phyloP scores from a whole-genome alignment of 1,140 invertebrate species.

The Camponotus vicinus region DNA sequence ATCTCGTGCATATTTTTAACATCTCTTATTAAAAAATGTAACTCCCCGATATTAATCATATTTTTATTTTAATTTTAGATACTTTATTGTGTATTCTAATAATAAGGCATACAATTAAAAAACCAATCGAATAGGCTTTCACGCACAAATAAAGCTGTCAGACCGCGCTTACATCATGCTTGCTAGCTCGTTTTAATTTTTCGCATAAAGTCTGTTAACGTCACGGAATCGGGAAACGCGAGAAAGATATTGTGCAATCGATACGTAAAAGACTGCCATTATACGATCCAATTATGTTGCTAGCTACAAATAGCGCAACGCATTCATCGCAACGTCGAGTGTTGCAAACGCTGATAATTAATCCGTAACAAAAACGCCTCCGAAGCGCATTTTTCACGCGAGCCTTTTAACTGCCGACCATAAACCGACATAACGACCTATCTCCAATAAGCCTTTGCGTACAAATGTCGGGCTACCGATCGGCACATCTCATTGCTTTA shows the following conservation, averaged over 20 bases:
- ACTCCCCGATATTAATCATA: neutral
- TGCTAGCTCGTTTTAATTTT: neutral
- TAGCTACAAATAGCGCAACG: slow-evolving; percentile 29
- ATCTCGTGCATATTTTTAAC: neutral
- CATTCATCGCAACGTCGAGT: neutral
- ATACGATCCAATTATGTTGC: slow-evolving; percentile 1
- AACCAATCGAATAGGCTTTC: neutral
- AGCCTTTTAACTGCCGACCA: slow-evolving; percentile 28
- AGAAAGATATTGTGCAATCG: slow-evolving; percentile 25
- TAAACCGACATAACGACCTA: slow-evolving; percentile 35
- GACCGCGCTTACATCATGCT: neutral
- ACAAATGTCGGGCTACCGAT: slow-evolving; percentile 45
- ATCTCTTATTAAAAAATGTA: neutral
- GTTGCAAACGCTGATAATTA: slow-evolving; percentile 34
- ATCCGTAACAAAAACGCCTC: slow-evolving; percentile 19
- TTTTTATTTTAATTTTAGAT: neutral
- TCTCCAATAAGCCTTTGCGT: slow-evolving; percentile 30
- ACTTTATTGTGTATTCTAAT: neutral
- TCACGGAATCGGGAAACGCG: neutral
- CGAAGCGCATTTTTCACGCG: slow-evolving; percentile 19
- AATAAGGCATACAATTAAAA: neutral
- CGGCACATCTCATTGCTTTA: neutral
- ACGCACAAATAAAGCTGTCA: neutral
- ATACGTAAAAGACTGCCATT: slow-evolving; percentile 19
- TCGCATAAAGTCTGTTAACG: slow-evolving; percentile 2